Base-by-base conservation (phyloP, 2,888 invertebrate genomes). In the Mamestra brassicae region DNA sequence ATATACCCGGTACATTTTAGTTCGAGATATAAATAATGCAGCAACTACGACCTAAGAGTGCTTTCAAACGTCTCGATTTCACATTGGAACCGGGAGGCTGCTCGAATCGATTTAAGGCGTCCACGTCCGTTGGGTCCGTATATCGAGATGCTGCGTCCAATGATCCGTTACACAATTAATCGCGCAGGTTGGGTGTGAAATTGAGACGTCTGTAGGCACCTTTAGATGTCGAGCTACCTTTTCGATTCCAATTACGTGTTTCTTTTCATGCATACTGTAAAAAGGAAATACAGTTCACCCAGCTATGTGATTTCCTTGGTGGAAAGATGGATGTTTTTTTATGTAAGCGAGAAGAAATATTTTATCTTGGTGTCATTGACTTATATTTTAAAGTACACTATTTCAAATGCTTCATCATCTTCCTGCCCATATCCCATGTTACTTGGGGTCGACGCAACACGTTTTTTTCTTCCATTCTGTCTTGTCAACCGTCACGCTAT, bases 121-220 rank as follows among this genome's bases (percentile, higher is more conserved):
- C 68, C 65, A 36, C 47, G 65, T 60, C 72, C 75, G 52, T 11
- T 69, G 80, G 64, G 69, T 74, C 55, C 58, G 42, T 84, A 82
- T 68, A 80, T 84, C 58, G 69, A 84, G 76, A 76, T 76, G 84
- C 62, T 69, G 54, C 38, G 62, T 69, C 66, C 80, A 71, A 69
- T 83, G 80, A 83, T 68, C 83, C 83, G 80, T 78, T 58, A 72
- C 62, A 84, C 76, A 82, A 80, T 82, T 84, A 84, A 84, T 82
- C 69, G 65, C 65, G 61, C 55, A 61, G 71, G 75, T 83, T 71
- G 52, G 64, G 71, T 69, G 74, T 71, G 81, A 81, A 83, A 83
- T 83, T 75, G 80, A 83, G 79, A 80, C 66, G 38, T 70, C 67
- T 57, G 62, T 67, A 78, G 58, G 68, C 58, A 66, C 81, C 71